Percentiles rank a stretch among this genome's conserved stretches.
phyloP scores from a whole-genome alignment of 2,888 invertebrate genomes.

The Pyrocoelia pectoralis region DNA sequence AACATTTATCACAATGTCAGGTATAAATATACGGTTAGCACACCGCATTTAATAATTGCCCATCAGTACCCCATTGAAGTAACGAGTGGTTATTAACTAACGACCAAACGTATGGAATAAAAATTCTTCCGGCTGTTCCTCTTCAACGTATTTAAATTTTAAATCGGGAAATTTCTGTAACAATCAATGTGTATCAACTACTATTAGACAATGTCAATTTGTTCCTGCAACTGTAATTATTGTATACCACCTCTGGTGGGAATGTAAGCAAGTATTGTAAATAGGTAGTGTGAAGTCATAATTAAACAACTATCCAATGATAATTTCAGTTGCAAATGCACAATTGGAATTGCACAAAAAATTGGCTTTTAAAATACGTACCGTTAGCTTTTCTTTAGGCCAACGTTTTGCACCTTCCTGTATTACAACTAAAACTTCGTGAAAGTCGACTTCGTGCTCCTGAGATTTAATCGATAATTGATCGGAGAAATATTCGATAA shows the following conservation, averaged over 20 bases:
- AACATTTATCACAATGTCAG: background rate
- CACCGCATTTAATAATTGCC: conserved; percentile 42
- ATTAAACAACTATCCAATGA: too few species aligned
- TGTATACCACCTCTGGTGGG: too few species aligned
- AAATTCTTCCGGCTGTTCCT: conserved; percentile 98
- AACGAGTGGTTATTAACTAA: conserved; percentile 69
- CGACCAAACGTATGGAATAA: conserved; percentile 99
- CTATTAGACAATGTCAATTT: too few species aligned
- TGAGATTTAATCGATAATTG: conserved; percentile 67
- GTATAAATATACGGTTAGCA: conserved; percentile 40
- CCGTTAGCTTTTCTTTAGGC: conserved; percentile 92
- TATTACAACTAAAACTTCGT: conserved; percentile 87
- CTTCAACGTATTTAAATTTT: conserved; percentile 99
- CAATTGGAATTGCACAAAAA: background rate
- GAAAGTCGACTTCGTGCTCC: conserved; percentile 78
- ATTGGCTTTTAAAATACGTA: conserved; percentile 54
- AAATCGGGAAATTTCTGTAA: conserved; percentile 96
- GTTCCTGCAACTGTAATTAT: too few species aligned
- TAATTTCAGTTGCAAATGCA: too few species aligned
- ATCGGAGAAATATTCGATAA: conserved; percentile 75
- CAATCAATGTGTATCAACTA: too few species aligned
- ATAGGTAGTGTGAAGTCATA: too few species aligned
- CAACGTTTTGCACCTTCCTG: conserved; percentile 92
- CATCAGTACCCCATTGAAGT: conserved; percentile 54
- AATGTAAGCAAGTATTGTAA: too few species aligned